A percentile compares a stretch with the other conserved stretches of the same genome.
Evolutionary conservation across 2,113 vertebrate species (phyloP).

Genomic region (Mionectes macconnelli): DNA sequence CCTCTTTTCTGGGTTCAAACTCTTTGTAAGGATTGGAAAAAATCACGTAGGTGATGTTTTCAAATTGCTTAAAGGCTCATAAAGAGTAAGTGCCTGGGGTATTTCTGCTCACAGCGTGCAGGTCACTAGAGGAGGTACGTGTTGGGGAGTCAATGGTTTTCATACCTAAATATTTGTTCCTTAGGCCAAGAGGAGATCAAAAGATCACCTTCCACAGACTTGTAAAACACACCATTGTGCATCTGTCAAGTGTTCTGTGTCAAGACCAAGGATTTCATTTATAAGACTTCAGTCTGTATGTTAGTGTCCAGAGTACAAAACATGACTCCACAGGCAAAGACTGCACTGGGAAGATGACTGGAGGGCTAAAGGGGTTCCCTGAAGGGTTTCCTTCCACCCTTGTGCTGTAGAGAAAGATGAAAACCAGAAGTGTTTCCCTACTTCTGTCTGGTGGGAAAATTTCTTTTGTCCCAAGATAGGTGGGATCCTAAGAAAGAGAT

Average conservation of each 20-base stretch:
- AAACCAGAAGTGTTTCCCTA: background rate
- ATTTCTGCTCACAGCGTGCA: background rate
- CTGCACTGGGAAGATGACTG: background rate
- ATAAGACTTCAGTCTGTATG: background rate
- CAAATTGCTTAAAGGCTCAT: background rate
- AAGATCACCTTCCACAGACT: background rate
- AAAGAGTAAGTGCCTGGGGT: background rate
- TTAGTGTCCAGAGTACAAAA: background rate
- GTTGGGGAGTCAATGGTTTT: background rate
- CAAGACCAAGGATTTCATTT: background rate
- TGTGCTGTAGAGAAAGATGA: fast-evolving
- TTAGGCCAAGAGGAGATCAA: background rate
- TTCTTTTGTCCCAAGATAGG: background rate
- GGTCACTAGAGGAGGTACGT: background rate
- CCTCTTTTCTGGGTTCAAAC: background rate
- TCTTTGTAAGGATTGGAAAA: background rate
- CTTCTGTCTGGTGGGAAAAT: background rate
- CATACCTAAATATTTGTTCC: background rate
- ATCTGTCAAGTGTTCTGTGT: background rate
- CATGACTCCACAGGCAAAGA: background rate
- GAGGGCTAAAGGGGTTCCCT: background rate
- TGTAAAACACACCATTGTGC: background rate
- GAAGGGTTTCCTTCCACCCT: background rate
- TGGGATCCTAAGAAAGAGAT: background rate
- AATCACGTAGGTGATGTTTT: background rate